Evolutionary conservation across 2,888 invertebrate genomes (phyloP).

Genomic region (Eristalis pertinax): DNA sequence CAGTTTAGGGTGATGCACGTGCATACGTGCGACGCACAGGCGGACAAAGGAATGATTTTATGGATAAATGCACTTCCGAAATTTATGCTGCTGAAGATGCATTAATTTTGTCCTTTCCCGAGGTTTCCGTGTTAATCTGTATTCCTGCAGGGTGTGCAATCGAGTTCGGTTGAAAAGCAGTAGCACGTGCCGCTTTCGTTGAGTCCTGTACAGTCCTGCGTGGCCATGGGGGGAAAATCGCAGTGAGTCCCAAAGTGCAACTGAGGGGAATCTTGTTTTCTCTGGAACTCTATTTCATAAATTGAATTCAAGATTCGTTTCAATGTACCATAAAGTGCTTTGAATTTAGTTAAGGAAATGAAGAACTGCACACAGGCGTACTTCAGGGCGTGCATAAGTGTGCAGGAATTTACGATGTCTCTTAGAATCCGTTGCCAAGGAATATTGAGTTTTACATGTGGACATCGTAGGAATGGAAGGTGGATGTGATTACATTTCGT

Average conservation of each 20-base stretch:
- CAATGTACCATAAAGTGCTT: neutral
- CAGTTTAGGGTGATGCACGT: neutral
- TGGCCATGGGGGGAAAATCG: neutral
- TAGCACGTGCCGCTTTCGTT: neutral
- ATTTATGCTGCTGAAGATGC: slow-evolving; percentile 25
- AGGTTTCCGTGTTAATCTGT: slow-evolving; percentile 1
- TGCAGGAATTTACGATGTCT: no score
- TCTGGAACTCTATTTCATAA: neutral
- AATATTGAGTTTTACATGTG: no score
- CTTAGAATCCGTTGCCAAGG: no score
- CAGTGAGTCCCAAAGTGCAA: neutral
- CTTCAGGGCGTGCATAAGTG: no score
- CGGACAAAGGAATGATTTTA: slow-evolving; percentile 2
- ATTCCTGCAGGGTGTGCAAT: neutral
- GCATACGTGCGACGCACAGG: neutral
- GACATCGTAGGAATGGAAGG: no score
- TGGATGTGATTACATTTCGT: no score
- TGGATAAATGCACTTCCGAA: slow-evolving; percentile 24
- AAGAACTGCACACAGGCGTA: no score
- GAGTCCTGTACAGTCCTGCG: neutral
- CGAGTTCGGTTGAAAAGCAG: neutral
- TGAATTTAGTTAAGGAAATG: neutral
- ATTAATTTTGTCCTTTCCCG: slow-evolving; percentile 6
- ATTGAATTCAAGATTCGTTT: neutral
- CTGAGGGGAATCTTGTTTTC: neutral